Conservation (phyloP, 2,888 invertebrate genomes). For the Callimorpha dominula region DNA sequence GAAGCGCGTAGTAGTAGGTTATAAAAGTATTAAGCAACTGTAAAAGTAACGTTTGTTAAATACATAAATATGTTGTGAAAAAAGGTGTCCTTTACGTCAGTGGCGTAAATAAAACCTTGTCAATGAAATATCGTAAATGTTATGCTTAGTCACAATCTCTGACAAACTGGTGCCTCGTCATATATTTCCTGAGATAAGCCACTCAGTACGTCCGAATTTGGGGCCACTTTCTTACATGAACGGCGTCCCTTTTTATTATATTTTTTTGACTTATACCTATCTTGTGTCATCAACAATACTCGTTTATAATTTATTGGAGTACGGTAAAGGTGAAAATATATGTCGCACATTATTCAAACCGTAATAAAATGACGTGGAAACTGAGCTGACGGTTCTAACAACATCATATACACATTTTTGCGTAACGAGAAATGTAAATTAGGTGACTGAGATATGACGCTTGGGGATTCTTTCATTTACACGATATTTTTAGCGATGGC, state of each 20-base stretch:
- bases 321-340: constrained; percentile 8
- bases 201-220: constrained; percentile 41
- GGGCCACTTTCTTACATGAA: constrained; percentile 44
- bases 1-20: too few relatives aligned
- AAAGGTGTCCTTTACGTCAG: constrained; percentile 16
- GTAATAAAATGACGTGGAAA: not conserved
- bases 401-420: not conserved
- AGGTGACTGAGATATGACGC: not conserved
- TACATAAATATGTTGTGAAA: not conserved
- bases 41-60: not conserved
- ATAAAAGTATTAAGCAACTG: too few relatives aligned
- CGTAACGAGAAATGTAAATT: constrained; percentile 11
- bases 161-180: constrained; percentile 44
- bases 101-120: constrained; percentile 23
- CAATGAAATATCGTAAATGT: constrained; percentile 42
- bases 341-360: not conserved
- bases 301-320: constrained; percentile 11
- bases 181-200: constrained; percentile 57
- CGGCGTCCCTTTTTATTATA: constrained; percentile 44
- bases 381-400: not conserved
- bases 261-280: constrained; percentile 37
- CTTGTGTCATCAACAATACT: constrained; percentile 29
- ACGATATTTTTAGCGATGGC: not conserved
- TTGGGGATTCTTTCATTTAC: constrained; percentile 7
- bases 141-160: constrained; percentile 47